phyloP scores from a whole-genome alignment of 2,797 vertebrate genomes.

The Poeciliopsis turneri region DNA sequence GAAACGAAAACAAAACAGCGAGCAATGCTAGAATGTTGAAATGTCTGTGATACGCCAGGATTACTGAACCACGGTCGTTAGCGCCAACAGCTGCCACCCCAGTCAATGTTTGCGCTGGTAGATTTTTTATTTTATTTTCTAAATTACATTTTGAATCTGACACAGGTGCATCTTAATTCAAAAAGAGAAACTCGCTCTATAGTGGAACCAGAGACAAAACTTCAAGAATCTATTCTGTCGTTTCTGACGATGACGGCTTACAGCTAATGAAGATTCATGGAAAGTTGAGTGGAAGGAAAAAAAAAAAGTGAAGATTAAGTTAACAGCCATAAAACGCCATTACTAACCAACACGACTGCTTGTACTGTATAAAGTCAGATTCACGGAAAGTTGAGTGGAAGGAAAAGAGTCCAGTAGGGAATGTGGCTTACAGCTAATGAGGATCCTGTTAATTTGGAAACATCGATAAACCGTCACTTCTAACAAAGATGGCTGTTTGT shows the following conservation, averaged over 20 bases:
- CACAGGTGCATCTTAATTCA: neutral
- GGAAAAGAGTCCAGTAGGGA: neutral
- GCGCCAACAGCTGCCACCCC: conserved; percentile 59
- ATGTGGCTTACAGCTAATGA: no score
- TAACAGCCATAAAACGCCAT: neutral
- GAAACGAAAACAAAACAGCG: conserved; percentile 57
- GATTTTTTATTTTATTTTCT: conserved; percentile 18
- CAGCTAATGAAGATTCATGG: neutral
- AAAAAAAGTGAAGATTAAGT: neutral
- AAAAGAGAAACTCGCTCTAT: neutral
- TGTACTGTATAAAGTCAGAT: neutral
- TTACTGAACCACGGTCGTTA: conserved; percentile 49
- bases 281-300: no score
- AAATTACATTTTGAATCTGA: conserved; percentile 6
- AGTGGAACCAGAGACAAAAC: neutral
- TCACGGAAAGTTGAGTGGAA: neutral
- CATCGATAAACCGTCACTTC: no score
- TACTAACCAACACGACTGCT: neutral
- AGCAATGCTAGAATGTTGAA: conserved; percentile 67
- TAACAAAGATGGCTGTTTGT: neutral
- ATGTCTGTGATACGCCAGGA: conserved; percentile 56
- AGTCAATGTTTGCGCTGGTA: conserved; percentile 26
- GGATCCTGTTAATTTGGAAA: no score
- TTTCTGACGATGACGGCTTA: neutral
- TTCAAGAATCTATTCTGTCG: neutral